Percentiles rank a stretch among this genome's conserved stretches.
These are phyloP conservation scores for Pteromalus puparum DNA, from an alignment of 1,140 invertebrate species.

Conservation along the genomic window DNA sequence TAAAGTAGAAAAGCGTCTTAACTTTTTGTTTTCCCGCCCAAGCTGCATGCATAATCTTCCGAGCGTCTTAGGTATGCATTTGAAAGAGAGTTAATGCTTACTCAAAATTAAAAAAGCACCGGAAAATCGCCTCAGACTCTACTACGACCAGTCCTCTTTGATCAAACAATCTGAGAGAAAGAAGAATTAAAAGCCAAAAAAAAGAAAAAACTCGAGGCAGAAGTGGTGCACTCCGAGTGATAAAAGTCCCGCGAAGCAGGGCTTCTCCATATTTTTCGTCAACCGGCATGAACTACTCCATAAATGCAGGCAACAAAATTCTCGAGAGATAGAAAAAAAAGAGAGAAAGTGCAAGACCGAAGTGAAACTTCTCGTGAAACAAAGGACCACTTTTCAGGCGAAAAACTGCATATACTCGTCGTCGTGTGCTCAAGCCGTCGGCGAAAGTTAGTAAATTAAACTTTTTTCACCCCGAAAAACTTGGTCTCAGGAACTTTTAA, in stretches of 20 bases:
- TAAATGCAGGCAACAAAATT: slow-evolving; percentile 31
- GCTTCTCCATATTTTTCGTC: slow-evolving; percentile 16
- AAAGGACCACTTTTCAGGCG: slow-evolving; percentile 41
- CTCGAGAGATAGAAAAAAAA: background rate
- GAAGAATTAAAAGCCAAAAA: background rate
- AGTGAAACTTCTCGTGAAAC: slow-evolving; percentile 43
- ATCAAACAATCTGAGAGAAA: background rate
- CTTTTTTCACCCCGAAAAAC: slow-evolving; percentile 47
- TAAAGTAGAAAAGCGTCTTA: background rate
- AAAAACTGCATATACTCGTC: slow-evolving; percentile 49
- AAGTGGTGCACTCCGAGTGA: background rate
- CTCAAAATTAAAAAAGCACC: background rate
- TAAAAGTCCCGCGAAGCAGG: background rate
- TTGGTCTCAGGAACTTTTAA: slow-evolving; percentile 43
- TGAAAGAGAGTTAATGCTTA: background rate
- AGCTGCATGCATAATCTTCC: background rate
- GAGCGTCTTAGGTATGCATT: background rate
- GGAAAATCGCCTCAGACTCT: too few species aligned
- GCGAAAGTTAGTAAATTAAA: slow-evolving; percentile 52
- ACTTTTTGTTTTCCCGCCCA: background rate
- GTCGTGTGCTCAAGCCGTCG: background rate
- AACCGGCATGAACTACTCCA: background rate
- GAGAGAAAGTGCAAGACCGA: background rate
- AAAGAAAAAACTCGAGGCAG: background rate
- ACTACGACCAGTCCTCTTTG: background rate